A percentile compares a stretch with the other conserved stretches of the same genome.
These are phyloP conservation scores for Pseudonaja textilis DNA, from an alignment of 2,113 vertebrate genomes.

Conservation along the genomic window DNA sequence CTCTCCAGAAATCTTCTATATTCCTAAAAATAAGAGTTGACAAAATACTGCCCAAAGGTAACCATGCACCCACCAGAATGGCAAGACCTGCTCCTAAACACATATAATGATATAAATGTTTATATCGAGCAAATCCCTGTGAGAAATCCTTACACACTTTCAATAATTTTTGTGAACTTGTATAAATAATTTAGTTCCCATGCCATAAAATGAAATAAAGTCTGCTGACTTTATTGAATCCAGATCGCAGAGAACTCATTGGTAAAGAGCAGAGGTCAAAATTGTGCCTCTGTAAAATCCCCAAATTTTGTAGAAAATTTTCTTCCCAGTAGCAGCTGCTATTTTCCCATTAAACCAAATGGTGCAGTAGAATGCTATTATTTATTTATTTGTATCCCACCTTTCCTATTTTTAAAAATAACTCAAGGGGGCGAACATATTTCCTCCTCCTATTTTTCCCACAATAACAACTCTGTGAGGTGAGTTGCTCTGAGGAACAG, in stretches of 20 bases:
- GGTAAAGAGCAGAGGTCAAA: not conserved
- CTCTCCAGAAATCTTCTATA: not conserved
- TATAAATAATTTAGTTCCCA: not conserved
- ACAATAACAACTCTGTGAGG: not conserved
- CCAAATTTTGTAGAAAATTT: not conserved
- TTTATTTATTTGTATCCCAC: not conserved
- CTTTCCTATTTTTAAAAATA: not conserved
- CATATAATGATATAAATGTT: not conserved
- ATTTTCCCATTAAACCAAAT: not conserved
- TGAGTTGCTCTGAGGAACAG: not conserved
- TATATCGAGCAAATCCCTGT: not conserved
- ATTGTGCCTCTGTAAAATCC: not conserved
- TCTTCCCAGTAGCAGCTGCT: not conserved
- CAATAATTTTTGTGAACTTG: not conserved
- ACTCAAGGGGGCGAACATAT: not conserved
- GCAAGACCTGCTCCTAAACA: not conserved
- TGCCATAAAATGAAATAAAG: not conserved
- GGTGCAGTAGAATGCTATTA: not conserved
- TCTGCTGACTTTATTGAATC: not conserved
- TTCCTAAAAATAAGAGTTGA: not conserved
- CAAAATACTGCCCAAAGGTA: not conserved
- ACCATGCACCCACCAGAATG: not conserved
- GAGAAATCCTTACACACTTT: not conserved
- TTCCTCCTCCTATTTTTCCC: not conserved
- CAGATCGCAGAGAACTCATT: not conserved